Conservation (phyloP, 2,113 vertebrate species). For the Sander vitreus region DNA sequence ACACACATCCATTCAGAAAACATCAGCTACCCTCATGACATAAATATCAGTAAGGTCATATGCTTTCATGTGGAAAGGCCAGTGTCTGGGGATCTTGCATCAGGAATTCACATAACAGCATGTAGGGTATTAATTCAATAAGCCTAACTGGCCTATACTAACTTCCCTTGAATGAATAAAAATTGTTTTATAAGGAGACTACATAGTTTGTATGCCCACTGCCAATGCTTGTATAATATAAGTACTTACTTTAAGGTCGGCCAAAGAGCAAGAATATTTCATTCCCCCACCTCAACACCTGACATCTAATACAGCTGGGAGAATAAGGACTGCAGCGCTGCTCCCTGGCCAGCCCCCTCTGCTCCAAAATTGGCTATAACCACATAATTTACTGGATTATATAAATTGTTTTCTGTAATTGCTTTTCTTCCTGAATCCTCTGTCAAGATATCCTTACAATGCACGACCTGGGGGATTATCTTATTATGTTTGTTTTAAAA, state of each 20-base stretch:
- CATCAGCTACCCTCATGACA: constrained; percentile 55
- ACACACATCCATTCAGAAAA: constrained; percentile 57
- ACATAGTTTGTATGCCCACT: constrained; percentile 34
- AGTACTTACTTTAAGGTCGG: constrained; percentile 44
- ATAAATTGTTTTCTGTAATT: constrained; percentile 66
- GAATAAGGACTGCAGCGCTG: constrained; percentile 30
- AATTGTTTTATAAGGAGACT: constrained; percentile 45
- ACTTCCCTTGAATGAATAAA: constrained; percentile 44
- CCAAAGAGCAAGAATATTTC: constrained; percentile 55
- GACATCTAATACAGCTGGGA: constrained; percentile 43
- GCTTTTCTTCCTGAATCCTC: constrained; percentile 42
- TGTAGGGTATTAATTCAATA: constrained; percentile 52
- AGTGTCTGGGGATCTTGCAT: constrained; percentile 53
- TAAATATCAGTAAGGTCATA: constrained; percentile 73
- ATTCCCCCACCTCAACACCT: constrained; percentile 50
- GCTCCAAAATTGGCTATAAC: constrained; percentile 41
- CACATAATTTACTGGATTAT: constrained; percentile 54
- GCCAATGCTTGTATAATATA: constrained; percentile 48
- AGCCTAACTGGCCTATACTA: constrained; percentile 34
- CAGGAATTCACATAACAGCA: constrained; percentile 32
- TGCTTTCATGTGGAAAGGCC: constrained; percentile 66
- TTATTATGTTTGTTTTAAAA: constrained; percentile 73
- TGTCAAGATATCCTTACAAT: constrained; percentile 53
- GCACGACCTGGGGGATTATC: constrained; percentile 62
- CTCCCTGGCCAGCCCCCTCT: constrained; percentile 8